Conservation (phyloP, 2,797 vertebrate genomes). For the Coilia nasus region DNA sequence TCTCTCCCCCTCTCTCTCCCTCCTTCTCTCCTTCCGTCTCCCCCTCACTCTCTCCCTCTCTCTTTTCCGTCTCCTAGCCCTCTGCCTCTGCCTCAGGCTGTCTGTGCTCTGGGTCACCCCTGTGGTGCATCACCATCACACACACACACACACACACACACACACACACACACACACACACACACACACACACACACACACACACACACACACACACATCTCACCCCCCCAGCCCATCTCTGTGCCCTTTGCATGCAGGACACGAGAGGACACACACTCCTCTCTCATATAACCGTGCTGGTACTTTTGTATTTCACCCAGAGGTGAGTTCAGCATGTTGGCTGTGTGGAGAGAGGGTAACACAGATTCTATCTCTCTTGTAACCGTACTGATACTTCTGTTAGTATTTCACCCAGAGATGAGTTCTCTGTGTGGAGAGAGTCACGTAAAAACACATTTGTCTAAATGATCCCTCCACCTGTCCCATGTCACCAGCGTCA, state of each 20-base stretch:
- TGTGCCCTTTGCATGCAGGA: conserved; percentile 7
- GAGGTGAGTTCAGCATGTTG: neutral
- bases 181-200: no score
- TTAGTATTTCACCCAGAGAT: neutral
- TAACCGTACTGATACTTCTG: no score
- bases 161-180: no score
- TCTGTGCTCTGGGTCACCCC: conserved; percentile 20
- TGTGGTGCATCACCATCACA: neutral
- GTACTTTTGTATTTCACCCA: neutral
- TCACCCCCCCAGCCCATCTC: no score
- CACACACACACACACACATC: no score
- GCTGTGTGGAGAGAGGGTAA: neutral
- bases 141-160: no score
- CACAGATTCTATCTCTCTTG: no score
- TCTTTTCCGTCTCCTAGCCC: neutral
- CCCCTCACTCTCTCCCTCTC: neutral
- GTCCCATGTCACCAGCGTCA: no score
- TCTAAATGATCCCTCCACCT: neutral
- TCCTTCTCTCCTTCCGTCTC: neutral
- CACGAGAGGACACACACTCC: neutral
- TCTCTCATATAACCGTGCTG: neutral
- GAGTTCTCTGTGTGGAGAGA: neutral
- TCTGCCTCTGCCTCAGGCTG: neutral
- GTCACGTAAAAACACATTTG: neutral
- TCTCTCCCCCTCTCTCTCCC: neutral